phyloP scores from a whole-genome alignment of 2,113 vertebrate species.

The Nipponia nippon region DNA sequence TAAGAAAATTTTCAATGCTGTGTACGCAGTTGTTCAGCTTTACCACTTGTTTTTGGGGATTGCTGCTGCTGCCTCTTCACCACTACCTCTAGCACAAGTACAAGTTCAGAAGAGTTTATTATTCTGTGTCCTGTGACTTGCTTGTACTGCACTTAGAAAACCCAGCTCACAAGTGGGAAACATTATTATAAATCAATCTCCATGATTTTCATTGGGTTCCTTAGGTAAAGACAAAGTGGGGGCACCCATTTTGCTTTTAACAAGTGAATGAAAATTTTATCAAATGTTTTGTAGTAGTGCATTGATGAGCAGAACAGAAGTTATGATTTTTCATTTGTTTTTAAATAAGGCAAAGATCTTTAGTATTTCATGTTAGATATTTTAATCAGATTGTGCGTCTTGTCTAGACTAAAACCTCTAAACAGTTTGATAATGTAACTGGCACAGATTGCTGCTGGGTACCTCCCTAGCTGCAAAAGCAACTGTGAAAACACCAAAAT shows the following conservation, averaged over 20 bases:
- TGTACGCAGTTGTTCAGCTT: neutral
- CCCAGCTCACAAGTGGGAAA: neutral
- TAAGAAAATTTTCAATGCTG: neutral
- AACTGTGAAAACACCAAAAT: neutral
- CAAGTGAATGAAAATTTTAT: neutral
- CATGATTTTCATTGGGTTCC: neutral
- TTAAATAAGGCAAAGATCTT: neutral
- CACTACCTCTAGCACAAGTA: neutral
- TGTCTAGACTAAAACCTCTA: neutral
- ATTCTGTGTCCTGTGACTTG: neutral
- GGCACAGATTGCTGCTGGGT: neutral
- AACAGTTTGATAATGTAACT: neutral
- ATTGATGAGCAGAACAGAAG: neutral
- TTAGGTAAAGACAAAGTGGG: neutral
- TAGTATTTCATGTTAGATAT: neutral
- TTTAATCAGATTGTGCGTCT: neutral
- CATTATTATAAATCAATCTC: neutral
- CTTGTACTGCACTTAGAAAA: neutral
- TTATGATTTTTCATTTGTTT: neutral
- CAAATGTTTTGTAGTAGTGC: neutral
- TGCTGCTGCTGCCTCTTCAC: neutral
- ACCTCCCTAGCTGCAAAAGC: neutral
- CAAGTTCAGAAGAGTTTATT: neutral
- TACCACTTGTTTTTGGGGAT: neutral
- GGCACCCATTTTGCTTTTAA: neutral